Evolutionary conservation across 2,113 vertebrate species (phyloP).

Genomic region (Acrocephalus kingi): DNA sequence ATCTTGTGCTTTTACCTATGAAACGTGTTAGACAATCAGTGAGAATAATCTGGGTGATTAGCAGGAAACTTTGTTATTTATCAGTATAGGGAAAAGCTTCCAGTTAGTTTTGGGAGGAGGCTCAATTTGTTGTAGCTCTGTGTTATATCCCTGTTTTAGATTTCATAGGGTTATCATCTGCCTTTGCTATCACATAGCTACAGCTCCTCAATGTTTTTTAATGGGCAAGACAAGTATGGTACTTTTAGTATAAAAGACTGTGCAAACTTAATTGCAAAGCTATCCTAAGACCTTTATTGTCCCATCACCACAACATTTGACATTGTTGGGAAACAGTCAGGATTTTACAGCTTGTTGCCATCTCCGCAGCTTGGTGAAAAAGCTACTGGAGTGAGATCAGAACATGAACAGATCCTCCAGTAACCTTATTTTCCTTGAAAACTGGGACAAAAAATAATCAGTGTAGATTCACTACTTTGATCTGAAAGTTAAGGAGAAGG

Average conservation of each 20-base stretch:
- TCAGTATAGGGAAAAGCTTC: background rate
- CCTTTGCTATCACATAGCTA: background rate
- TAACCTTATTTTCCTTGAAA: background rate
- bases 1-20: background rate
- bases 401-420: background rate
- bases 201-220: background rate
- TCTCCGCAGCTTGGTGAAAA: background rate
- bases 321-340: background rate
- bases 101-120: background rate
- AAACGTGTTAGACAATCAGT: accelerated
- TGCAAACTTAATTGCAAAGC: background rate
- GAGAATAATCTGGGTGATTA: background rate
- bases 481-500: background rate
- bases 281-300: background rate
- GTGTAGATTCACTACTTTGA: background rate
- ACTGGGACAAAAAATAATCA: background rate
- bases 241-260: background rate
- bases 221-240: background rate
- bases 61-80: background rate
- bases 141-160: background rate
- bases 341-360: background rate
- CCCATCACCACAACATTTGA: background rate
- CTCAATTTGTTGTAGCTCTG: background rate
- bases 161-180: background rate
- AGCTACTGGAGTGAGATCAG: background rate